phyloP scores from a whole-genome alignment of 2,888 invertebrate genomes.

The Microchrysa polita region DNA sequence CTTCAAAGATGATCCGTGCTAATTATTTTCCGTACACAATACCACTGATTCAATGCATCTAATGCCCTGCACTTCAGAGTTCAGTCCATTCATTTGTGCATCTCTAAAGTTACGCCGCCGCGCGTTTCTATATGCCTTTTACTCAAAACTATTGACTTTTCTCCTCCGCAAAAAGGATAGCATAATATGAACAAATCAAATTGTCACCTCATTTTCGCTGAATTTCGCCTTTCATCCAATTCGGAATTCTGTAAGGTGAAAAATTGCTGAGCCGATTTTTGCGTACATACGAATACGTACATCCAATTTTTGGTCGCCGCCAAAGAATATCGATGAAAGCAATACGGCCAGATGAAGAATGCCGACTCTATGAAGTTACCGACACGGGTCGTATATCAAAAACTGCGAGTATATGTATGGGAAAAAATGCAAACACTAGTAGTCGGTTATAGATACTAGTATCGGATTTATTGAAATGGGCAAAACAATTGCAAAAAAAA shows the following conservation, averaged over 20 bases:
- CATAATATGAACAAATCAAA: background rate
- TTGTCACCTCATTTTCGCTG: slow-evolving; percentile 21
- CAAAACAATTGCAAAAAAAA: slow-evolving; percentile 37
- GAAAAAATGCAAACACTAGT: too few species aligned
- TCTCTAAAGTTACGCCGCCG: too few species aligned
- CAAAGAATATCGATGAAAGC: slow-evolving; percentile 14
- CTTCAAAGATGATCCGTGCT: too few species aligned
- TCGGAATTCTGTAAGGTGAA: slow-evolving; percentile 32
- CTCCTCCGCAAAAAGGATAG: too few species aligned
- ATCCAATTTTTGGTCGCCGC: slow-evolving; percentile 11
- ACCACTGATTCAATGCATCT: too few species aligned
- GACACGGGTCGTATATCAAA: background rate
- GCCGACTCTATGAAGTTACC: slow-evolving; percentile 30
- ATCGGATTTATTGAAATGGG: slow-evolving; percentile 1
- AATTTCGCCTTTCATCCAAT: background rate
- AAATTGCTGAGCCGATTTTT: slow-evolving; percentile 19
- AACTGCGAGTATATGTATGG: too few species aligned
- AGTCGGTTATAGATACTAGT: background rate
- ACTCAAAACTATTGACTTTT: too few species aligned
- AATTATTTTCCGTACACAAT: too few species aligned
- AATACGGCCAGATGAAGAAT: background rate
- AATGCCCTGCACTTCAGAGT: too few species aligned
- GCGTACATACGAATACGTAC: too few species aligned
- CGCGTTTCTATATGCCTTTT: too few species aligned
- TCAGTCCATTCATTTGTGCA: too few species aligned